A percentile compares a stretch with the other conserved stretches of the same genome.
Conservation (phyloP, 2,888 invertebrate species). For the Agrochola circellaris region DNA sequence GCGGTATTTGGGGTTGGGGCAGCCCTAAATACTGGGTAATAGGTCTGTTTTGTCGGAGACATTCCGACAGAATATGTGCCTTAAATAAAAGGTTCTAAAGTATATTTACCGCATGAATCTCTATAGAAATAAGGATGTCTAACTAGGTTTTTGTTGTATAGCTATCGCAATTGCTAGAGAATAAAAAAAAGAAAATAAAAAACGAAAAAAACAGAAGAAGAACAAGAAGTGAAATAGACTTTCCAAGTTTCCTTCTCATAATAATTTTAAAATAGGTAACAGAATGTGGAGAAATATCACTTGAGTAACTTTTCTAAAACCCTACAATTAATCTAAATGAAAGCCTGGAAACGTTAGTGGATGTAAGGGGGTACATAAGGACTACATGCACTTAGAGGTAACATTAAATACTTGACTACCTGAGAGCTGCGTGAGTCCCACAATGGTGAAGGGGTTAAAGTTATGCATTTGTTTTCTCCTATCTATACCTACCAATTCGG, state of each 20-base stretch:
- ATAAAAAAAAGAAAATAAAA: too few species aligned
- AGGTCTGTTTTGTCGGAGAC: not conserved
- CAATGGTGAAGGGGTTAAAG: not conserved
- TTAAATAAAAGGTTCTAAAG: not conserved
- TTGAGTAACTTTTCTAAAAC: conserved; percentile 3
- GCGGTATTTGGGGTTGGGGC: conserved; percentile 34
- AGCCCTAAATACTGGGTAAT: conserved; percentile 29
- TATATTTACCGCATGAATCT: not conserved
- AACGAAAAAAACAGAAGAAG: too few species aligned
- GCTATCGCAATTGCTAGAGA: too few species aligned
- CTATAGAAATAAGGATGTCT: not conserved
- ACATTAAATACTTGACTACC: conserved; percentile 41
- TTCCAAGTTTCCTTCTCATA: not conserved
- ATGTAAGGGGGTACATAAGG: conserved; percentile 10
- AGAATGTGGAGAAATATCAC: not conserved
- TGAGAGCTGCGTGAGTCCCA: not conserved
- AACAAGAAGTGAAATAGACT: not conserved
- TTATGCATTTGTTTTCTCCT: not conserved
- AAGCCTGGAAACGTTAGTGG: conserved; percentile 3
- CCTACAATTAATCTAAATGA: not conserved
- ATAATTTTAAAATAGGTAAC: not conserved
- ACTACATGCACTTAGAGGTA: conserved; percentile 33
- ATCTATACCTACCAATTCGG: not conserved
- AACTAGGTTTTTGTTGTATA: not conserved
- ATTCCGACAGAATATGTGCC: not conserved